Base-by-base conservation (phyloP, 2,797 vertebrate genomes). In the Distichodus sexfasciatus region DNA sequence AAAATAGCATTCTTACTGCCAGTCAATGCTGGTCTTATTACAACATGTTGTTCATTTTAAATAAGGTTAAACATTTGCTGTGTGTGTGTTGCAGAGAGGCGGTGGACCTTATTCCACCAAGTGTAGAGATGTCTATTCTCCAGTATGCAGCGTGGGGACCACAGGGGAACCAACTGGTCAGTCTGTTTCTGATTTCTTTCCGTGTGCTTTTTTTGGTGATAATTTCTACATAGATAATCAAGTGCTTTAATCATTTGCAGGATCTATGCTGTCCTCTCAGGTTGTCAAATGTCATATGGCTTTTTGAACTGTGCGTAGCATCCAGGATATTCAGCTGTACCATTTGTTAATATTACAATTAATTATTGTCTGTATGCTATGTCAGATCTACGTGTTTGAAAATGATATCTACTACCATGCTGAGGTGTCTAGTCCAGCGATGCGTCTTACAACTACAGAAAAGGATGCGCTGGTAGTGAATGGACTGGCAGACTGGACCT, bases 331-430 rank as follows among this genome's bases (percentile, higher is more conserved):
- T 48, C 2, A 35, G 6, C 15, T 11, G 29, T 36, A 6, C 19
- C n/a, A 40, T 59, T 43, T 61, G 12, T 64, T 24, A 57, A 29
- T 28, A 24, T 53, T 46, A 63, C n/a, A 19, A n/a, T n/a, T 46
- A 9, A 43, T 53, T 46, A 9, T 0, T 19, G 21, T 83, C 14
- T 82, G 12, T 83, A 66, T 77, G 63, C 72, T 62, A n/a, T 28
- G 61, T 71, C 80, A 94, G 93, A 87, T 87, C 21, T 93, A 84
- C 58, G 83, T 94, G 78, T 88, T 86, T 70, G 85, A 91, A 9
- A 91, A 92, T 44, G 90, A 94, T 79, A 90, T 94, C 80, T 94
- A 91, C 88, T 94, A 94, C 84, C 87, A 89, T 71, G 75, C 86
- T 14, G 84, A 84, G 2, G 88, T 89, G 79, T 81, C 70, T 69